Evolutionary conservation across 2,797 vertebrate genomes (phyloP).

Genomic region (Oryzias dopingdopingensis): DNA sequence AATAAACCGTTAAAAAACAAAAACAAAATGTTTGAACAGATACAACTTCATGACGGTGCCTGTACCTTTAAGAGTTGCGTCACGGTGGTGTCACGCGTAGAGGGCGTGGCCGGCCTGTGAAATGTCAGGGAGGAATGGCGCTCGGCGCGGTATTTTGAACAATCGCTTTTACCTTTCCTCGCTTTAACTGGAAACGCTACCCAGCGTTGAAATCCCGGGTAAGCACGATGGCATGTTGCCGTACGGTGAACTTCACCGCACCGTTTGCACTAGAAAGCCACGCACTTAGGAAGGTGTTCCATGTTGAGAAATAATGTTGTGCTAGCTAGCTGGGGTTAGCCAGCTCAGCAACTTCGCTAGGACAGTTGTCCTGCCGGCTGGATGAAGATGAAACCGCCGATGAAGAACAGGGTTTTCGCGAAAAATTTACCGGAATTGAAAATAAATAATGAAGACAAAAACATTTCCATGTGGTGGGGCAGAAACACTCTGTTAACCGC

Average conservation of each 20-base stretch:
- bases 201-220: slow-evolving; percentile 31
- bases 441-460: too few species aligned
- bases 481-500: too few species aligned
- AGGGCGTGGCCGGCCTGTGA: slow-evolving; percentile 87
- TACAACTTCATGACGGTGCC: neutral
- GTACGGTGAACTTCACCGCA: neutral
- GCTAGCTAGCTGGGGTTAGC: slow-evolving; percentile 74
- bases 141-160: slow-evolving; percentile 99
- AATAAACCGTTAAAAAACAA: too few species aligned
- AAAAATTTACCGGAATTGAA: too few species aligned
- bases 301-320: slow-evolving; percentile 58
- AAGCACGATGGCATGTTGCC: slow-evolving; percentile 19
- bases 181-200: slow-evolving; percentile 66
- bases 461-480: too few species aligned
- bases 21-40: neutral
- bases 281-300: slow-evolving; percentile 36
- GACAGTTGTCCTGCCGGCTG: slow-evolving; percentile 62
- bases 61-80: slow-evolving; percentile 57
- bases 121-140: slow-evolving; percentile 96
- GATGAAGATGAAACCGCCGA: slow-evolving; percentile 15
- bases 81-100: slow-evolving; percentile 41
- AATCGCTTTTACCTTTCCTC: slow-evolving; percentile 83
- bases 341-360: slow-evolving; percentile 70
- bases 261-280: slow-evolving; percentile 16
- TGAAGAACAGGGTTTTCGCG: neutral